Percentiles rank a stretch among this genome's conserved stretches.
Evolutionary conservation across 1,140 invertebrate genomes (phyloP).

Genomic region (Tetraneura akinire): DNA sequence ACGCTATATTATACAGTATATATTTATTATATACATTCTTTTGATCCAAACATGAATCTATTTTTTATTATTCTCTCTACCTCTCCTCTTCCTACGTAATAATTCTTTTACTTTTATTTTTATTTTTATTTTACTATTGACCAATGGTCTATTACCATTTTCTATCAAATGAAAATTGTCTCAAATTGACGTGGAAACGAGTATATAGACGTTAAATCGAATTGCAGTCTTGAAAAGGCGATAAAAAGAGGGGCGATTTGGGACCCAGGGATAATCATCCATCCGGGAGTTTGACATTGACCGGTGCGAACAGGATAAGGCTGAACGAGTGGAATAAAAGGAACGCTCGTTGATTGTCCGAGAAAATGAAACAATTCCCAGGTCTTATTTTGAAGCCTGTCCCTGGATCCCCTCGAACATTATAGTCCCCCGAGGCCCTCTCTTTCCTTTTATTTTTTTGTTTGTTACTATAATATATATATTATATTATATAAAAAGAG

Average conservation of each 20-base stretch:
- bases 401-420: conserved; percentile 33
- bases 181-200: conserved; percentile 42
- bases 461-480: conserved; percentile 42
- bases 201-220: conserved; percentile 37
- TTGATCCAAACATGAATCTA: conserved; percentile 17
- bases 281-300: conserved; percentile 48
- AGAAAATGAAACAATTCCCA: conserved; percentile 56
- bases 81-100: background rate
- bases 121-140: conserved; percentile 5
- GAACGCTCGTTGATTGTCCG: conserved; percentile 54
- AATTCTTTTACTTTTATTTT: background rate
- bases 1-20: no score
- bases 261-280: conserved; percentile 40
- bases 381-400: conserved; percentile 54
- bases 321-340: conserved; percentile 51
- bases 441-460: conserved; percentile 47
- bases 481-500: no score
- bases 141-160: background rate
- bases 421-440: conserved; percentile 26
- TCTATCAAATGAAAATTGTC: conserved; percentile 49
- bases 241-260: conserved; percentile 45
- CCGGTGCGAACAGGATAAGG: conserved; percentile 42
- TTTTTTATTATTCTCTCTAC: conserved; percentile 36
- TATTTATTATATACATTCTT: conserved; percentile 39
- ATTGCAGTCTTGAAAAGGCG: conserved; percentile 42